Base-by-base conservation (phyloP, 1,140 invertebrate species). In the Paralvinella palmiformis region DNA sequence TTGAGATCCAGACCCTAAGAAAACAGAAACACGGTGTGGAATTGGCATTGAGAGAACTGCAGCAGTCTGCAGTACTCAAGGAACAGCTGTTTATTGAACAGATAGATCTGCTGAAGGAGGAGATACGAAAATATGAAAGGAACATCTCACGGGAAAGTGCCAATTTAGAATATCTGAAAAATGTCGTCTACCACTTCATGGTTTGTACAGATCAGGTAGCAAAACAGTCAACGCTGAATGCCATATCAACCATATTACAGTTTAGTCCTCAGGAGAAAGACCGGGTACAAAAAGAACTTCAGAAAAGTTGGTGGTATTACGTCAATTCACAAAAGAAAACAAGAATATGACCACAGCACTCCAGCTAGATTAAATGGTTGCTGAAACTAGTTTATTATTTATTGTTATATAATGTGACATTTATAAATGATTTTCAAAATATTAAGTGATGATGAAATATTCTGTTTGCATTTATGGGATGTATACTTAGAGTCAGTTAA, bases 101-200 rank as follows among this genome's bases (percentile, higher is more conserved):
- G 71, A 79, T 85, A 7, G 79, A 85, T 66, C 61, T 56, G n/a
- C 73, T 86, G 27, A 77, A 83, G 52, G 76, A 81, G 37, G 78
- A 83, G 67, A 79, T 86, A 36, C 78, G 65, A 71, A 90, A 90
- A 71, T 75, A 90, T 44, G 86, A 90, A 70, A 83, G 89, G 5
- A 89, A 86, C 69, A 87, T 89, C 72, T 88, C 88, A 2, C 81
- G 90, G 24, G 90, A 92, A 79, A 89, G 89, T 10, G 90, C 90
- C 0, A 93, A 93, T 81, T 77, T 93, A 45, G 91, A 93, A 75
- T 94, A 94, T 75, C 76, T 94, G 64, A 94, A 94, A 78, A 94
- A 94, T 81, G 91, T 94, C 7, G 86, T 92, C 45, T 84, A 91
- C 22, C 89, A 89, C 67, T 94, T 88, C 74, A 83, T 94, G 57